Conservation (phyloP, 2,888 invertebrate genomes). For the Napeogenes inachia region DNA sequence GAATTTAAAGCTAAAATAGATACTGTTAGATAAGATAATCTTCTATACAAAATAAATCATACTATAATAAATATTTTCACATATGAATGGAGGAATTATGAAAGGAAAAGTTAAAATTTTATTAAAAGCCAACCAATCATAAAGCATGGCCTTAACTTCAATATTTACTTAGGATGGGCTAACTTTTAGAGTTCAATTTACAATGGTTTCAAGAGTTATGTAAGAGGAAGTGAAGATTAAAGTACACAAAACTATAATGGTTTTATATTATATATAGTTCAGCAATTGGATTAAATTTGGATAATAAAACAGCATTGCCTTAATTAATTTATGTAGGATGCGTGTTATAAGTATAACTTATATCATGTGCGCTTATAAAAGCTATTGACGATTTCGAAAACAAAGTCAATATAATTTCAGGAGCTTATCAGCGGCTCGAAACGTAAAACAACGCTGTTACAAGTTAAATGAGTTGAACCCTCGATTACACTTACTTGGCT, state of each 20-base stretch:
- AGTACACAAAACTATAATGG: constrained; percentile 13
- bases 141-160: constrained; percentile 2
- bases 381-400: too few species aligned
- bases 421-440: background rate
- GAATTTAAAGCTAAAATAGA: too few species aligned
- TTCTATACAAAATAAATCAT: too few species aligned
- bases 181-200: constrained; percentile 4
- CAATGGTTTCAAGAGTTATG: constrained; percentile 5
- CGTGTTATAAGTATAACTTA: too few species aligned
- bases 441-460: background rate
- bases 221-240: constrained; percentile 6
- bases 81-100: background rate
- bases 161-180: constrained; percentile 6
- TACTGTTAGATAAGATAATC: too few species aligned
- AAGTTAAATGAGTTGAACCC: background rate
- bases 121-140: constrained; percentile 2
- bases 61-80: too few species aligned
- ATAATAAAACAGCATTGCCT: background rate
- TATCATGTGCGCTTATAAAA: too few species aligned
- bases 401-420: background rate
- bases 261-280: constrained; percentile 7
- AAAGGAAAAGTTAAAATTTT: background rate
- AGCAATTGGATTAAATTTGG: constrained; percentile 3
- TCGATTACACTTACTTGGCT: background rate
- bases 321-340: background rate